Conservation (phyloP, 2,888 invertebrate species). For the Exephanes ischioxanthus region DNA sequence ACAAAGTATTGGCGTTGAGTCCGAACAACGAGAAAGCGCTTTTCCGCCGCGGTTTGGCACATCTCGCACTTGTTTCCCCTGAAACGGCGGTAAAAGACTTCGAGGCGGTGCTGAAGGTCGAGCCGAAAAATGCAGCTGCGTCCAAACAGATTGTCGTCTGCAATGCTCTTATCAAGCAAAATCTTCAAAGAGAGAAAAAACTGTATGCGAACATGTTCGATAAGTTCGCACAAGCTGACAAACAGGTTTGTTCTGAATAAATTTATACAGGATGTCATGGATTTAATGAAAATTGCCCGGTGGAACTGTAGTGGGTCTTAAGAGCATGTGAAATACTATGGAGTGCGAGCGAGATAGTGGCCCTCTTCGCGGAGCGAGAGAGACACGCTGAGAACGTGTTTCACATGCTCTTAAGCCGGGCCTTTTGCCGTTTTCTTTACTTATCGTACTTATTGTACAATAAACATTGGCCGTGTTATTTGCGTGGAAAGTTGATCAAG, state of each 20-base stretch:
- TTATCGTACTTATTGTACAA: not conserved
- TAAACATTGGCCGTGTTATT: not conserved
- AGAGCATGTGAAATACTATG: too few relatives aligned
- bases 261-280: not conserved
- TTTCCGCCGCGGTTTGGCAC: slow-evolving; percentile 95
- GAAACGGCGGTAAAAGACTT: slow-evolving; percentile 93
- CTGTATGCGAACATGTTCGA: slow-evolving; percentile 98
- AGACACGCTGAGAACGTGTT: too few relatives aligned
- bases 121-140: slow-evolving; percentile 96
- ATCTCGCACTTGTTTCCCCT: slow-evolving; percentile 91
- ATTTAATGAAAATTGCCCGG: not conserved
- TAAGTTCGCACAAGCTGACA: slow-evolving; percentile 93
- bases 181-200: slow-evolving; percentile 92
- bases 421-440: not conserved
- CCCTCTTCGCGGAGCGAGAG: too few relatives aligned
- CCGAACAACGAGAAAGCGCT: slow-evolving; percentile 94
- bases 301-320: not conserved
- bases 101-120: slow-evolving; percentile 90
- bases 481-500: not conserved
- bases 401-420: not conserved
- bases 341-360: too few relatives aligned
- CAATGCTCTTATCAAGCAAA: slow-evolving; percentile 90
- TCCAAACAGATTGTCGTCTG: slow-evolving; percentile 91
- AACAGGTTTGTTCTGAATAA: slow-evolving; percentile 85
- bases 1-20: slow-evolving; percentile 91